These are phyloP conservation scores for Porites divaricata DNA, from an alignment of 92 coral and sea anemone species.

Conservation along the genomic window DNA sequence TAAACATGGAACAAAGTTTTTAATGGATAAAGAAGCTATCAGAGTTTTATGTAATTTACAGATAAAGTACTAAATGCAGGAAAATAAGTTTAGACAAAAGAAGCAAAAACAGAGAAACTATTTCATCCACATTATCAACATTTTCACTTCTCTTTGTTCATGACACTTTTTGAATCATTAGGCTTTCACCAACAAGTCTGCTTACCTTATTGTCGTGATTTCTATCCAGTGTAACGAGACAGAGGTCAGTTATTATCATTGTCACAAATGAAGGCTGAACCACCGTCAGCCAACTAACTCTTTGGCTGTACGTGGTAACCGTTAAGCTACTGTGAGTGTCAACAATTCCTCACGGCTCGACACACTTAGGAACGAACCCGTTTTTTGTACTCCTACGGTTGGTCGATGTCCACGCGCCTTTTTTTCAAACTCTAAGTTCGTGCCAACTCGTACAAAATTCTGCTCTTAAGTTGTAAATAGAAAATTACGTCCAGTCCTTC, in stretches of 20 bases:
- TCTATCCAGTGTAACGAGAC: neutral
- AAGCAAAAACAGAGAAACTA: constrained; percentile 2
- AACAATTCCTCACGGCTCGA: neutral
- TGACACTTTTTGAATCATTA: constrained; percentile 12
- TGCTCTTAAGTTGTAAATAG: constrained; percentile 50
- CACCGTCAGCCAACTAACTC: constrained; percentile 13
- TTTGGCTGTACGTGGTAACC: constrained; percentile 3
- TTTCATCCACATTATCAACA: constrained; percentile 1
- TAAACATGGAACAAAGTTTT: constrained; percentile 43
- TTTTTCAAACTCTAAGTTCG: constrained; percentile 20
- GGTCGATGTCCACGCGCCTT: constrained; percentile 12
- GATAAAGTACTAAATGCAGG: constrained; percentile 47
- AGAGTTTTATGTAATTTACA: constrained; percentile 58
- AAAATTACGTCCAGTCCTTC: constrained; percentile 6
- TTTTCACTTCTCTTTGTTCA: neutral
- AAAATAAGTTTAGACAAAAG: constrained; percentile 43
- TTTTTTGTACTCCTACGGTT: constrained; percentile 20
- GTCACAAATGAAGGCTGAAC: constrained; percentile 9
- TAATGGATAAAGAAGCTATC: constrained; percentile 51
- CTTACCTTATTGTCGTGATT: constrained; percentile 15
- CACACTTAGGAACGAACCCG: neutral
- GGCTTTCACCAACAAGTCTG: constrained; percentile 11
- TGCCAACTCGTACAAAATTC: constrained; percentile 29
- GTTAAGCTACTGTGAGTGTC: neutral
- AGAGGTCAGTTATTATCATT: neutral